phyloP scores from a whole-genome alignment of 2,113 vertebrate genomes.

The Mesitornis unicolor region DNA sequence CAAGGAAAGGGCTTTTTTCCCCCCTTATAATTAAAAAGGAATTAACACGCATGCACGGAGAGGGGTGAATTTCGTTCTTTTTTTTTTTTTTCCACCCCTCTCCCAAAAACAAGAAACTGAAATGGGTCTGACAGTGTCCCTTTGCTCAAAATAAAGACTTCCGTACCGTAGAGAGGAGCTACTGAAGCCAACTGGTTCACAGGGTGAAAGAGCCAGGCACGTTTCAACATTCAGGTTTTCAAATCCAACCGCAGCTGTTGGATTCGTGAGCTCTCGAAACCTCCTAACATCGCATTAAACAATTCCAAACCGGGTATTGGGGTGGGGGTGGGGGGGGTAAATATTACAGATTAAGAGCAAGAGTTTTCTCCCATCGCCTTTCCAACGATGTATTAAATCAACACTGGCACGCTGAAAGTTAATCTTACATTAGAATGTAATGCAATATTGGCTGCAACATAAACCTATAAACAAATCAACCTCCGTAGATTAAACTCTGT shows the following conservation, averaged over 20 bases:
- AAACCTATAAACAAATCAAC: constrained; percentile 78
- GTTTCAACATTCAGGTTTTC: not conserved
- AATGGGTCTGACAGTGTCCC: constrained; percentile 30
- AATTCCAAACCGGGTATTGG: constrained; percentile 38
- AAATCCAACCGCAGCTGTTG: not conserved
- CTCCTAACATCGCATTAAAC: not conserved
- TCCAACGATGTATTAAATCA: constrained; percentile 58
- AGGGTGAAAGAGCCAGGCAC: not conserved
- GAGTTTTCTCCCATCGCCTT: constrained; percentile 73
- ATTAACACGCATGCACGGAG: not conserved
- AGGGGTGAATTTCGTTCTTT: not conserved
- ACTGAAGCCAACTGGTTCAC: not conserved
- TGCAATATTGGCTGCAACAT: constrained; percentile 76
- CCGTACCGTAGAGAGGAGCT: not conserved
- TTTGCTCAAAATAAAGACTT: constrained; percentile 47
- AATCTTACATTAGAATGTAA: constrained; percentile 81
- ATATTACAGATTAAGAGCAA: constrained; percentile 63
- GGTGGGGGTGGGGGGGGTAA: too few relatives aligned
- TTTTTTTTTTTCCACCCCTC: too few relatives aligned
- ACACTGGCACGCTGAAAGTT: constrained; percentile 74
- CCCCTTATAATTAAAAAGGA: not conserved
- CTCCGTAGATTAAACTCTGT: constrained; percentile 78
- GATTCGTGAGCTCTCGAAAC: not conserved
- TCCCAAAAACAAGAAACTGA: not conserved
- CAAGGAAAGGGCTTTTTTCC: not conserved